A percentile compares a stretch with the other conserved stretches of the same genome.
Evolutionary conservation across 2,888 invertebrate species (phyloP).

Genomic region (Pseudanteris insignis): DNA sequence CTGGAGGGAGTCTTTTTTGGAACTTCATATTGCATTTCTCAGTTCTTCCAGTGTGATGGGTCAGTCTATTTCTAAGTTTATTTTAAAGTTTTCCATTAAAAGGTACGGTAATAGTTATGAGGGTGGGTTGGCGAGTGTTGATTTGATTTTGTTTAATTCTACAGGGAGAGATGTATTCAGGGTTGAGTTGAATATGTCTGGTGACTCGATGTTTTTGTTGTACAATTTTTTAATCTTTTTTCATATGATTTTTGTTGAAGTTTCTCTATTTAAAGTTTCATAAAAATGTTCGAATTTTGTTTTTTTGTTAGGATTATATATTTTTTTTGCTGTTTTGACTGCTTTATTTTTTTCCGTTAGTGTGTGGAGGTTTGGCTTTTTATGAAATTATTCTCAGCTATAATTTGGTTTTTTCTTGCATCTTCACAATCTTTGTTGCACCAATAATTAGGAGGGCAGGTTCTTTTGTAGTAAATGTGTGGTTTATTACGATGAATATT

Average conservation of each 20-base stretch:
- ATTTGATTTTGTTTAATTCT: neutral
- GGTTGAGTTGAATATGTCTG: neutral
- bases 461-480: too few relatives aligned
- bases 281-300: neutral
- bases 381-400: conserved; percentile 6
- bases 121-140: neutral
- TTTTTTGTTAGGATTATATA: conserved; percentile 6
- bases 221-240: conserved; percentile 13
- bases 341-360: conserved; percentile 4
- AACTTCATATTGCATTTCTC: too few relatives aligned
- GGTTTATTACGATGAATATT: too few relatives aligned
- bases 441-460: neutral
- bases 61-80: too few relatives aligned
- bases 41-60: too few relatives aligned
- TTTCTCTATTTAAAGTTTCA: neutral
- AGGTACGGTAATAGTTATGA: too few relatives aligned
- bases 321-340: conserved; percentile 1
- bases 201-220: conserved; percentile 11
- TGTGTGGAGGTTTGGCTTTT: neutral
- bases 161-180: neutral
- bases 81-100: too few relatives aligned
- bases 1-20: conserved; percentile 9
- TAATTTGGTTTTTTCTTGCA: neutral
- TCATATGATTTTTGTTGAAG: conserved; percentile 8
- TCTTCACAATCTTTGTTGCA: conserved; percentile 9